A percentile compares a stretch with the other conserved stretches of the same genome.
Conservation (phyloP, 1,140 invertebrate species). For the Lucilia sericata region DNA sequence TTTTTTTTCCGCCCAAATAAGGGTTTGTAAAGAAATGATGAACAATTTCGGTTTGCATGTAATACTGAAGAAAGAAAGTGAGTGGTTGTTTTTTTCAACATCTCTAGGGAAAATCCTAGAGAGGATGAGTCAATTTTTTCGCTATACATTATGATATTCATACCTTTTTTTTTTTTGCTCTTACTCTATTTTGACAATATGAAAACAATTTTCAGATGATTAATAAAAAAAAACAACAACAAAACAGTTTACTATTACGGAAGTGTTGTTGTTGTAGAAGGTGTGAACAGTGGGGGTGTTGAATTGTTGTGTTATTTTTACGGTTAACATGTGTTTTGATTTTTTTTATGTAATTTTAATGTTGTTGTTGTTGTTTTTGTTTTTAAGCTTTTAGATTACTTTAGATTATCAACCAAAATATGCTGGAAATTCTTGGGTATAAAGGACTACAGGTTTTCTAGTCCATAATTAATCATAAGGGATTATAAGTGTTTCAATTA, state of each 20-base stretch:
- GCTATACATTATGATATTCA: not conserved
- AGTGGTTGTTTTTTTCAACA: not conserved
- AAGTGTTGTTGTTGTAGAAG: not conserved
- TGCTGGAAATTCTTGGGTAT: not conserved
- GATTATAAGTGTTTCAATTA: constrained; percentile 31
- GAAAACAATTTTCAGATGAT: constrained; percentile 22
- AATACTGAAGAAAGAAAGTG: not conserved
- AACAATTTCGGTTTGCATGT: not conserved
- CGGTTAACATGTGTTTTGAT: constrained; percentile 40
- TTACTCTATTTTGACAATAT: not conserved
- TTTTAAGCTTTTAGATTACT: constrained; percentile 11
- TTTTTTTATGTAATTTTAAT: not conserved
- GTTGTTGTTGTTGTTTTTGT: not conserved
- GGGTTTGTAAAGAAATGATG: not conserved
- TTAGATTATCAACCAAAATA: constrained; percentile 32
- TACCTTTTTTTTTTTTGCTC: not conserved
- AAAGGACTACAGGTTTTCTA: constrained; percentile 27
- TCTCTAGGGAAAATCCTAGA: not conserved
- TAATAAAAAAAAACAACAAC: not conserved
- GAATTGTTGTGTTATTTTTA: constrained; percentile 16
- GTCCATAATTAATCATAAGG: constrained; percentile 41
- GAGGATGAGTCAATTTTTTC: not conserved
- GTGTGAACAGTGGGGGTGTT: constrained; percentile 25
- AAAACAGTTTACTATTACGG: not conserved
- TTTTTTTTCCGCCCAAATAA: not conserved